Evolutionary conservation across 2,888 invertebrate genomes (phyloP), one percentile per base, ranked within the genome.

Genomic region (Euproctis similis): DNA sequence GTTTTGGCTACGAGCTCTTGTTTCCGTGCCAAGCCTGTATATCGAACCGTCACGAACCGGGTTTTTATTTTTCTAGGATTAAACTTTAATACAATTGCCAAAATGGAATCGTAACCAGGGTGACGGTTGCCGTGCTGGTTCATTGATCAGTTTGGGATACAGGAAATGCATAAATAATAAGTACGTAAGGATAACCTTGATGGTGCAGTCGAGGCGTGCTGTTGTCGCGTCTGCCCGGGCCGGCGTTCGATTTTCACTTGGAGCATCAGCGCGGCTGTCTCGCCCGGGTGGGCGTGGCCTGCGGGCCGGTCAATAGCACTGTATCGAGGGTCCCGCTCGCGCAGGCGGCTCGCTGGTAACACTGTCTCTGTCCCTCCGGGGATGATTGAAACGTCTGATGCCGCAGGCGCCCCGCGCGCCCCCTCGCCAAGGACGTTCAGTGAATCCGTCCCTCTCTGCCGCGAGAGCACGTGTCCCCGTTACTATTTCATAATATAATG

Each of bases 381-480:
- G 80, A 84, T 84, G 82, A 84, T 84, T 82, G 82, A 82, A 84
- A 80, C 80, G 84, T 82, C 78, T 81, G 78, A 80, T 76, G 82
- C 84, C 84, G 82, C 84, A 81, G 77, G 82, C 82, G 82, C 81
- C 81, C 82, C 82, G 67, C 77, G 67, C 76, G 62, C 76, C 78
- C 80, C 80, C 75, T 67, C 68, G 67, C 78, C 82, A 82, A 82
- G 84, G 82, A 82, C 84, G 81, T 81, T 81, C 81, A 84, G 82
- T 84, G 82, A 82, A 82, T 84, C 82, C 82, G 82, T 84, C 82
- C 82, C 80, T 75, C 81, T 82, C 82, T 78, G 82, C 76, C 76
- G 77, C 75, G 81, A 77, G 71, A 82, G 81, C 84, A 84, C 84
- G 84, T 82, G 84, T 77, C 75, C 60, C 74, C 68, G 74, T 73